Evolutionary conservation across 2,797 vertebrate genomes (phyloP), one percentile per base, ranked within the genome.

Genomic region (Cyprinella venusta): DNA sequence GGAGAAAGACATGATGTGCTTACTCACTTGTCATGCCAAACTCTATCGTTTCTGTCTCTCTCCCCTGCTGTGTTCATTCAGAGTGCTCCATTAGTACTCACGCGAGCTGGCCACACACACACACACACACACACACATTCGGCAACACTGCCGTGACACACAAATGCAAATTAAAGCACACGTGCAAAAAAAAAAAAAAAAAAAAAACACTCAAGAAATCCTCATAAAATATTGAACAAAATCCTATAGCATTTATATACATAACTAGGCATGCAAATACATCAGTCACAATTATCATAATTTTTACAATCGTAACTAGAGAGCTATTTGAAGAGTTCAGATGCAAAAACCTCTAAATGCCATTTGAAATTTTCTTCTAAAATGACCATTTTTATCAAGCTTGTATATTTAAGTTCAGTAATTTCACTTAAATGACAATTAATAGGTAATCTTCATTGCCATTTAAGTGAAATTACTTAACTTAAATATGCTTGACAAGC

Each of bases 11-110:
- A 83, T 88, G 72, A 91, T 87, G 88, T 87, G 84, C 89, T 92
- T 90, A 91, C 90, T 91, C 89, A 91, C 90, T 91, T 76, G 79
- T 88, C 86, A 82, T 71, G 52, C 87, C 54, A 38, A 65, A 65
- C 30, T 69, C 71, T 69, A 30, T 54, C 24, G 4, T 56, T 38
- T 79, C 38, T 82, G 38, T 69, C 42, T 78, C 56, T 79, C 88
- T 48, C 84, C 82, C 89, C 92, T 88, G 87, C 88, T 87, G 86
- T 61, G 84, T 82, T 87, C 86, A 86, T 88, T 88, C 88, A 59
- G 84, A 88, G 80, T 79, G 81, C 88, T 89, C 87, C 86, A 89
- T 88, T 84, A 64, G 84, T 86, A 89, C 84, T 90, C 89, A 84
- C 52, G 68, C 91, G 84, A 91, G 82, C 82, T 81, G 19, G 50